Conservation (phyloP, 2,797 vertebrate species). For the Streptopelia turtur region DNA sequence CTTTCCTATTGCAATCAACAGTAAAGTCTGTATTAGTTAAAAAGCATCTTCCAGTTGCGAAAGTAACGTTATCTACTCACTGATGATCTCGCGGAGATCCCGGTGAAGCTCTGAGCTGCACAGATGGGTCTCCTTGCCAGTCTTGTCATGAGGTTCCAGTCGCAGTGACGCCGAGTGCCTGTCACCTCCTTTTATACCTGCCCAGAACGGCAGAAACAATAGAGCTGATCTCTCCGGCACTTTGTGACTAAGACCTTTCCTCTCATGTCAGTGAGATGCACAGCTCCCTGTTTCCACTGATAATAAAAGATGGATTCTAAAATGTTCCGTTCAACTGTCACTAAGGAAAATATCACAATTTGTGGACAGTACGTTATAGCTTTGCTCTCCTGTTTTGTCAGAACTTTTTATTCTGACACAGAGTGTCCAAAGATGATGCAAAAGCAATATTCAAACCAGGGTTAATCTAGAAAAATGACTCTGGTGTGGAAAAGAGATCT, state of each 20-base stretch:
- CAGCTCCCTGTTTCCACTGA: not conserved
- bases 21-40: not conserved
- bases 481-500: not conserved
- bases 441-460: not conserved
- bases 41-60: not conserved
- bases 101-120: not conserved
- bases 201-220: constrained; percentile 28
- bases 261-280: not conserved
- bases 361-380: not conserved
- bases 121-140: not conserved
- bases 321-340: not conserved
- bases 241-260: constrained; percentile 21
- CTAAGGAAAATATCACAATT: not conserved
- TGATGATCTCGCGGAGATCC: not conserved
- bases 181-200: constrained; percentile 54
- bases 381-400: not conserved
- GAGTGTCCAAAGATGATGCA: not conserved
- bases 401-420: not conserved
- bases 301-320: not conserved
- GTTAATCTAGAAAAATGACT: not conserved
- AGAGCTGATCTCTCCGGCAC: not conserved
- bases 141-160: not conserved
- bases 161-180: not conserved
- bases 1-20: not conserved
- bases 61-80: constrained; percentile 21